Percentiles rank a stretch among this genome's conserved stretches.
These are phyloP conservation scores for Prinia subflava DNA, from an alignment of 2,113 vertebrate genomes.

Conservation along the genomic window DNA sequence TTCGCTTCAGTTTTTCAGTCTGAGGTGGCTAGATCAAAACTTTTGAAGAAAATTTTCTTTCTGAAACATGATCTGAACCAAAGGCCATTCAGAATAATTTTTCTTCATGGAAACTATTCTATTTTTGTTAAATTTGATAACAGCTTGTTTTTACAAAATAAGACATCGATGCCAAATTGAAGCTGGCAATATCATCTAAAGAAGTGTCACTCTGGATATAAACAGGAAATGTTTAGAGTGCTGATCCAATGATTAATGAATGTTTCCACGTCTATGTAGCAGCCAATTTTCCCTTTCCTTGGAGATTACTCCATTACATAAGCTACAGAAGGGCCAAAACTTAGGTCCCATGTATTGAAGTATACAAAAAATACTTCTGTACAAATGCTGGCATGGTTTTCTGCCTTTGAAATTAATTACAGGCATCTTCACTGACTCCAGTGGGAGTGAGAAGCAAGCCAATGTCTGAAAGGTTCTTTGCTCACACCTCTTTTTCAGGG, in stretches of 20 bases:
- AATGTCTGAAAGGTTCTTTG: background rate
- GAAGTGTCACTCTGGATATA: slow-evolving; percentile 53
- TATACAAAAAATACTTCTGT: slow-evolving; percentile 11
- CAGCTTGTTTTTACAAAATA: slow-evolving; percentile 48
- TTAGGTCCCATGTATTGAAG: background rate
- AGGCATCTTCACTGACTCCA: background rate
- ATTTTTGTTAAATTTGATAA: slow-evolving; percentile 44
- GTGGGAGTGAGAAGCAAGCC: background rate
- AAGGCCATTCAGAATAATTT: background rate
- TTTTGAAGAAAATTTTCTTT: background rate
- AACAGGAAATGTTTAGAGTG: slow-evolving; percentile 67
- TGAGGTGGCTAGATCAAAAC: background rate
- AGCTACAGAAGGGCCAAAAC: slow-evolving; percentile 9
- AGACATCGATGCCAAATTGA: background rate
- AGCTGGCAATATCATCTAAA: slow-evolving; percentile 39
- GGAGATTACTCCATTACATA: slow-evolving; percentile 23
- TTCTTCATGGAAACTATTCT: slow-evolving; percentile 14
- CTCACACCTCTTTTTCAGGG: background rate
- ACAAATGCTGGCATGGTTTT: background rate
- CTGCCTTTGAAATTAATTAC: background rate
- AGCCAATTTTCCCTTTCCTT: slow-evolving; percentile 53
- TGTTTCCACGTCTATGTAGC: slow-evolving; percentile 20
- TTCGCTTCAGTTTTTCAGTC: background rate
- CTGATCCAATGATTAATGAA: slow-evolving; percentile 56
- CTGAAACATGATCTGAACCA: background rate